A percentile compares a stretch with the other conserved stretches of the same genome.
Evolutionary conservation across 2,797 vertebrate genomes (phyloP).

Genomic region (Synanceia verrucosa): DNA sequence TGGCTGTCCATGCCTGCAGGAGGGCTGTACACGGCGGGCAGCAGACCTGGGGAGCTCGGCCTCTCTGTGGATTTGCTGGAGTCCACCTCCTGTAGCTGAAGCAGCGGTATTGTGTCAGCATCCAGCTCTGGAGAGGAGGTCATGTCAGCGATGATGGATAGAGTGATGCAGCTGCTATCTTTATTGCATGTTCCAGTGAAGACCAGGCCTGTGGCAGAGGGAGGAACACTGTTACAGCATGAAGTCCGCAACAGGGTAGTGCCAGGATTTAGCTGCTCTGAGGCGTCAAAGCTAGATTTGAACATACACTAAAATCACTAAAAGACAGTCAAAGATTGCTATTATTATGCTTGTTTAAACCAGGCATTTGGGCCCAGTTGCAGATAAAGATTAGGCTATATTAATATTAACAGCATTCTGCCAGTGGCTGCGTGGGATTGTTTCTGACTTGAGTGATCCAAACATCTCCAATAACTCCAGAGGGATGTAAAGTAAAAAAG

Average conservation of each 20-base stretch:
- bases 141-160: constrained; percentile 69
- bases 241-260: neutral
- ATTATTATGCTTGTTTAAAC: too few species aligned
- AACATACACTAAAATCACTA: too few species aligned
- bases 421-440: too few species aligned
- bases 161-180: constrained; percentile 8
- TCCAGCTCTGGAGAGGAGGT: constrained; percentile 84
- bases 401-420: too few species aligned
- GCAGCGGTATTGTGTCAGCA: constrained; percentile 75
- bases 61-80: constrained; percentile 78
- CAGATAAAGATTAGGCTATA: too few species aligned
- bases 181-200: constrained; percentile 51
- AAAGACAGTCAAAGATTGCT: too few species aligned
- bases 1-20: constrained; percentile 83
- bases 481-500: too few species aligned
- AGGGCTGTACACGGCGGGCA: constrained; percentile 68
- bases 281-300: too few species aligned
- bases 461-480: too few species aligned
- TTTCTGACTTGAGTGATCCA: too few species aligned
- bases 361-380: too few species aligned
- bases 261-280: too few species aligned
- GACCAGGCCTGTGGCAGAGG: constrained; percentile 32
- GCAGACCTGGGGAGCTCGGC: constrained; percentile 74
- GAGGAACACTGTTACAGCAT: neutral
- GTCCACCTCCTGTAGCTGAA: constrained; percentile 85